Base-by-base conservation (phyloP, 2,797 vertebrate genomes). In the Borostomias antarcticus region DNA sequence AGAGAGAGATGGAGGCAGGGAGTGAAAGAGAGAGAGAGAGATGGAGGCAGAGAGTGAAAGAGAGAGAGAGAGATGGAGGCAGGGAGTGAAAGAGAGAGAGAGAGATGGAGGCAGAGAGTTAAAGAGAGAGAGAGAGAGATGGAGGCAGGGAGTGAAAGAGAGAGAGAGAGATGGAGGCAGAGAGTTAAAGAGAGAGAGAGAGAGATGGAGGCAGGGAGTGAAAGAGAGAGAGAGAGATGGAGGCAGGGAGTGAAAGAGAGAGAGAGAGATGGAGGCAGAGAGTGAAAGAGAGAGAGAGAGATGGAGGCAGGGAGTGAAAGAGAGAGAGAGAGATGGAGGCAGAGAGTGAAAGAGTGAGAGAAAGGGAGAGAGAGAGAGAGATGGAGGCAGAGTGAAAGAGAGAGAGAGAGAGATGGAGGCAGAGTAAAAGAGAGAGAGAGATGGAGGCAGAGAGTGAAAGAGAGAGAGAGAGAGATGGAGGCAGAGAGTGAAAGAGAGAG, bases 321-420 rank as follows among this genome's bases (percentile, higher is more conserved):
- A n/a, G n/a, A n/a, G n/a, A n/a, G n/a, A n/a, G n/a, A n/a, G n/a
- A n/a, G n/a, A n/a, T n/a, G n/a, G n/a, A n/a, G n/a, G n/a, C n/a
- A n/a, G n/a, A n/a, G n/a, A n/a, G n/a, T n/a, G n/a, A n/a, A n/a
- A n/a, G n/a, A n/a, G n/a, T n/a, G n/a, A n/a, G n/a, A n/a, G n/a
- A n/a, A n/a, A n/a, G n/a, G n/a, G n/a, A n/a, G n/a, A n/a, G n/a
- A n/a, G n/a, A n/a, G n/a, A n/a, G n/a, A n/a, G n/a, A n/a, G n/a
- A n/a, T n/a, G n/a, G n/a, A n/a, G n/a, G n/a, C n/a, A n/a, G n/a
- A 28, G 45, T 2, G 47, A 58, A 30, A 4, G 54, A n/a, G 45
- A 11, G 64, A 25, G 54, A 25, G 28, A n/a, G 28, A 21, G 43
- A 23, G 47, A 91, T 88, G 91, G 91, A 89, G 88, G 88, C 92